Conservation (phyloP, 2,797 vertebrate species). For the Moxostoma hubbsi region DNA sequence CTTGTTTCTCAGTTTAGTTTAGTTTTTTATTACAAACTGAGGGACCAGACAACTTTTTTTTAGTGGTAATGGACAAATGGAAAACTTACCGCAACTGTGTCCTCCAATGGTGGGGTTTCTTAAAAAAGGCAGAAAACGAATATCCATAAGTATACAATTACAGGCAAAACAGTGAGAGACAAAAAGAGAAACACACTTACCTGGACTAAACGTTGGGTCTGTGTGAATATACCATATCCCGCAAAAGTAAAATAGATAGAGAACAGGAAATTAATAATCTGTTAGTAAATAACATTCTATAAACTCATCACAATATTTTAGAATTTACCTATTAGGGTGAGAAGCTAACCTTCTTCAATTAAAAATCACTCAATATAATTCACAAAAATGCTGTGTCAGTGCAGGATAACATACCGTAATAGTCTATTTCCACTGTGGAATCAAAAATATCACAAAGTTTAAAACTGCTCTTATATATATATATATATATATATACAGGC, state of each 20-base stretch:
- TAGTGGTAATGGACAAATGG: neutral
- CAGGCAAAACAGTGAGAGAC: neutral
- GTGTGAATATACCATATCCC: neutral
- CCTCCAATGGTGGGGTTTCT: constrained; percentile 76
- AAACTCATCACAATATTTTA: neutral
- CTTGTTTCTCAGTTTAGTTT: neutral
- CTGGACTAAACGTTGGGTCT: constrained; percentile 44
- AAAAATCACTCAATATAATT: neutral
- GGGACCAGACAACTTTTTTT: neutral
- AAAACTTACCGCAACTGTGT: constrained; percentile 91
- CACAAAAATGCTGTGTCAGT: neutral
- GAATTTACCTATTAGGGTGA: neutral
- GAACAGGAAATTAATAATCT: neutral
- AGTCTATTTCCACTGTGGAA: constrained; percentile 41
- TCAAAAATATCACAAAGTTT: constrained; percentile 26
- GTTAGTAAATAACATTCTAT: constrained; percentile 6
- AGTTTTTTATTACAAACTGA: neutral
- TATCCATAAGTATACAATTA: neutral
- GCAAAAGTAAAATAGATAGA: neutral
- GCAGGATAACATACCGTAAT: constrained; percentile 52
- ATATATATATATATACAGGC: neutral
- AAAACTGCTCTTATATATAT: neutral
- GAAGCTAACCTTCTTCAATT: neutral
- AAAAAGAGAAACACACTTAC: constrained; percentile 6
- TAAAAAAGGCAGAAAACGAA: constrained; percentile 21